Evolutionary conservation across 2,113 vertebrate species (phyloP), one percentile per base, ranked within the genome.

Genomic region (Etia nguti): DNA sequence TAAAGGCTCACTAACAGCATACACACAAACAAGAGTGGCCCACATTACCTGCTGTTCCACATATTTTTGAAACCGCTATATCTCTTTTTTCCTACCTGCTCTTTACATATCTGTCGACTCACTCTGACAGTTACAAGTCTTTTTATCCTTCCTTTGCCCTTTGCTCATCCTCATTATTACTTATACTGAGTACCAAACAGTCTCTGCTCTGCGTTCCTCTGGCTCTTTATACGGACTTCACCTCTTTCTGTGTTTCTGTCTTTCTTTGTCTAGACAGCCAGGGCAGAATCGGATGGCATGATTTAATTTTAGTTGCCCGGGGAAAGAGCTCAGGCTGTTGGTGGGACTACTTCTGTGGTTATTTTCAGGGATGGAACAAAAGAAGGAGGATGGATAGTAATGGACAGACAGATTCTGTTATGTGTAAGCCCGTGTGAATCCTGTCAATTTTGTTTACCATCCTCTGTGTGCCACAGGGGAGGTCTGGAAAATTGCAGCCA

Each of bases 401-500:
- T 12, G 29, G 75, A 60, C 16, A 86, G 43, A 81, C 29, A 62
- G 73, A 87, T 52, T 12, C 50, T n/a, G 22, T 65, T 22, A 57
- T 82, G 3, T 50, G 16, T 68, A 77, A 46, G 80, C 59, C 75
- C 57, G 54, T 86, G 82, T 90, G 83, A 80, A 46, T 85, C 75
- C 26, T 8, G 15, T 59, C 84, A 73, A 57, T 89, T 89, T 82
- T 90, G 75, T 94, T 94, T 92, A 90, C 79, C 60, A 75, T 88
- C 80, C 22, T 34, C 24, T 75, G 16, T 70, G 11, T 0, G 46
- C 80, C 87, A 83, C 70, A n/a, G 16, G 86, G 84, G 81, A 85
- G 55, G 56, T 84, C 82, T 87, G 87, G 82, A 89, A 92, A 90
- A 90, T 91, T 90, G 92, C 90, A 90, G 90, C 90, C 81, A 92